A percentile compares a stretch with the other conserved stretches of the same genome.
These are phyloP conservation scores for Pocillopora verrucosa DNA, from an alignment of 64 coral and sea anemone genomes.

Conservation along the genomic window DNA sequence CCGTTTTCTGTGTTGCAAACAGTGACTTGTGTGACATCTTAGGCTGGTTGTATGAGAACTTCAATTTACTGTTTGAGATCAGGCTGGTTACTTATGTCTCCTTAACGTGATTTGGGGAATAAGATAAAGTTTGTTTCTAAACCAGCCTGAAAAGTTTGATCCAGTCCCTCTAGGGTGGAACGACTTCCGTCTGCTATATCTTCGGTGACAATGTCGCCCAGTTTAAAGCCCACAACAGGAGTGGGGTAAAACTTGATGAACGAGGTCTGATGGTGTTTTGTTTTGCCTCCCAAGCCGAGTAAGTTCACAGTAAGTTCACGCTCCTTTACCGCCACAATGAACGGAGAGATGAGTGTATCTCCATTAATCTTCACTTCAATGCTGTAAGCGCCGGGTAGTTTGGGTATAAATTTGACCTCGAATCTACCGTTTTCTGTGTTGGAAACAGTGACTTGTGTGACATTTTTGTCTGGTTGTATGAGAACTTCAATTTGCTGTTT, in stretches of 20 bases:
- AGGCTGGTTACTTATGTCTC: not conserved
- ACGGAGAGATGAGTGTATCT: not conserved
- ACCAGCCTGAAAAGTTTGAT: not conserved
- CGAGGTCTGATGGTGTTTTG: too few relatives aligned
- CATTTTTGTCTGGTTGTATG: not conserved
- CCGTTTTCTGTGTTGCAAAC: not conserved
- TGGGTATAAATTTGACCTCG: too few relatives aligned
- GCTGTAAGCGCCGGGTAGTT: too few relatives aligned
- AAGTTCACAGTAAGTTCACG: not conserved
- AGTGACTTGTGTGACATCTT: not conserved
- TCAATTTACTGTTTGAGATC: not conserved
- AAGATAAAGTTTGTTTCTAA: not conserved
- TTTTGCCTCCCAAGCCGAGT: too few relatives aligned
- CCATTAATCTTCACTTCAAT: too few relatives aligned
- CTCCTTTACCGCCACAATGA: not conserved
- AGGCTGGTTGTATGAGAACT: not conserved
- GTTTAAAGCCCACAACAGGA: not conserved
- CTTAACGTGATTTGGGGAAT: not conserved
- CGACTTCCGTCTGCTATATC: not conserved
- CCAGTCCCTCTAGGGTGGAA: not conserved
- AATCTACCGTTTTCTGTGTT: not conserved
- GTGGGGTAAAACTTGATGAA: not conserved
- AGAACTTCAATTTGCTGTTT: not conserved
- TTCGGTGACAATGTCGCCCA: not conserved
- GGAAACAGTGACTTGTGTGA: not conserved